Percentiles rank a stretch among this genome's conserved stretches.
Conservation (phyloP, 2,113 vertebrate species). For the Gallinago undulata region DNA sequence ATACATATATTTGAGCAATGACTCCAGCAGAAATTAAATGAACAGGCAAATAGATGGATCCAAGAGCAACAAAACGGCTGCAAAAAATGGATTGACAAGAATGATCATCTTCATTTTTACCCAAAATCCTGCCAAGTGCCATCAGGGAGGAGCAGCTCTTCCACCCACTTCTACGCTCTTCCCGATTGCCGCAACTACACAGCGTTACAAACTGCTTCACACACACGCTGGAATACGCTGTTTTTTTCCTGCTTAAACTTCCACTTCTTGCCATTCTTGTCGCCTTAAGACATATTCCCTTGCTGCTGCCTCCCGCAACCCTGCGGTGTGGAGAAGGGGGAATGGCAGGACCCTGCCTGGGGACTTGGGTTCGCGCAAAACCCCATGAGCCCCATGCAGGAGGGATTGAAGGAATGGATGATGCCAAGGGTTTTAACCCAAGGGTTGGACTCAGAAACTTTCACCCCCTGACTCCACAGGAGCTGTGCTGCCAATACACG, state of each 20-base stretch:
- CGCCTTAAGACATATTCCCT: neutral
- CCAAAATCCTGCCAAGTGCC: neutral
- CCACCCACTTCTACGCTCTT: neutral
- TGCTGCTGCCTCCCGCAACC: rapidly evolving
- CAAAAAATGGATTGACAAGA: neutral
- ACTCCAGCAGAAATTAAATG: neutral
- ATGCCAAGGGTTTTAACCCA: neutral
- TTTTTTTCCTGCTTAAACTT: neutral
- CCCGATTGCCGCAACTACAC: rapidly evolving
- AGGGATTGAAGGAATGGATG: rapidly evolving
- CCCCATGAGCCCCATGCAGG: neutral
- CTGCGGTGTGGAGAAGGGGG: rapidly evolving
- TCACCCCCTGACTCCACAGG: neutral
- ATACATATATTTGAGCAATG: neutral
- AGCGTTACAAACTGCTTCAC: neutral
- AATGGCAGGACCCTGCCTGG: neutral
- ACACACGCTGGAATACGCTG: rapidly evolving
- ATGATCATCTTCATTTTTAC: neutral
- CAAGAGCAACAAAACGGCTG: neutral
- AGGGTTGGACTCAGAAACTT: neutral
- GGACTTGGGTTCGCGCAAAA: neutral
- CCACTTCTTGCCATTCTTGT: neutral
- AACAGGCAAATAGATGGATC: neutral
- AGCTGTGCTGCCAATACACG: neutral
- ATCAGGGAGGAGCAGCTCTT: neutral